These are phyloP conservation scores for Lissocephala sabroskyi DNA, from an alignment of 2,888 invertebrate species.

Conservation along the genomic window DNA sequence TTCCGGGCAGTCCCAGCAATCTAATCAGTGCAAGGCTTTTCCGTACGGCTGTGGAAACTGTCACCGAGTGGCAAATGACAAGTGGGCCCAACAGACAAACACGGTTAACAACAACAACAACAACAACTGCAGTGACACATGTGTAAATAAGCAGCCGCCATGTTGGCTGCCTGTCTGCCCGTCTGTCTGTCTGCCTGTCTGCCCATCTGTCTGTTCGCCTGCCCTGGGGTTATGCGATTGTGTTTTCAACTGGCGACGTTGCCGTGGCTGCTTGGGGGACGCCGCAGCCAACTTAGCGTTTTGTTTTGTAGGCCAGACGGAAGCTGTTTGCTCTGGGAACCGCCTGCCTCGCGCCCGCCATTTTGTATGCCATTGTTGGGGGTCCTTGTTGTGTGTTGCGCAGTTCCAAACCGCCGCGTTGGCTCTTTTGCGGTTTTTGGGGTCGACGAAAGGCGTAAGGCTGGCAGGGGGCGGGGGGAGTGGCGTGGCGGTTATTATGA, in stretches of 20 bases:
- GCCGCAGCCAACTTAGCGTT: not conserved
- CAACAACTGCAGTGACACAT: conserved; percentile 24
- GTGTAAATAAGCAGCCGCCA: conserved; percentile 38
- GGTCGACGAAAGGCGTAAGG: no score
- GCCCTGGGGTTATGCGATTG: no score
- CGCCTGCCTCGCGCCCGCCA: conserved; percentile 11
- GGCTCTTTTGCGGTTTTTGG: conserved; percentile 49
- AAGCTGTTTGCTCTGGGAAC: not conserved
- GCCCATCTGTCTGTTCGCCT: not conserved
- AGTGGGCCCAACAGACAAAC: conserved; percentile 3
- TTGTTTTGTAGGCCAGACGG: conserved; percentile 11
- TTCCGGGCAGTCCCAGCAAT: no score
- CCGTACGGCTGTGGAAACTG: conserved; percentile 42
- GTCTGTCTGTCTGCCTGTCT: conserved; percentile 8
- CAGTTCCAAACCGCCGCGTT: not conserved
- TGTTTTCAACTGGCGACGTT: no score
- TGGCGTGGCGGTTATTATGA: conserved; percentile 57
- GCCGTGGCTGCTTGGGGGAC: conserved; percentile 16
- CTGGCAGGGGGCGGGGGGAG: no score
- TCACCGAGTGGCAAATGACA: conserved; percentile 40
- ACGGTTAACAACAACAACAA: conserved; percentile 13
- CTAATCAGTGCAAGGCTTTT: not conserved
- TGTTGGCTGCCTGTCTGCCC: conserved; percentile 2
- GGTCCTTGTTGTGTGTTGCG: conserved; percentile 19
- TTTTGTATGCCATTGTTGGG: conserved; percentile 20